Evolutionary conservation across 2,113 vertebrate species (phyloP).

Genomic region (Otus sunia): DNA sequence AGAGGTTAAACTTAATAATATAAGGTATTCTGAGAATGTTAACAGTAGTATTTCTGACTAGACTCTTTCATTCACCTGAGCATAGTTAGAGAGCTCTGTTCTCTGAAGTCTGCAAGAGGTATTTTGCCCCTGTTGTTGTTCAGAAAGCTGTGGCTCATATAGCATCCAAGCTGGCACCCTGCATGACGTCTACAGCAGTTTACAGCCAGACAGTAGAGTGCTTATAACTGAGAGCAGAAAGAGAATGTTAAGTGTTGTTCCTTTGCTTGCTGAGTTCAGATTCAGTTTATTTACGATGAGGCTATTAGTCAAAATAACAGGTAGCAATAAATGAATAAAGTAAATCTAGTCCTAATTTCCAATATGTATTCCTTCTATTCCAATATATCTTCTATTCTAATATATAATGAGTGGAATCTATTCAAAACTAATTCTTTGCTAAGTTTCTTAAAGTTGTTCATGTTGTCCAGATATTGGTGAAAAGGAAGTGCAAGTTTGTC

Average conservation of each 20-base stretch:
- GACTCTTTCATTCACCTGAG: background rate
- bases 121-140: background rate
- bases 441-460: background rate
- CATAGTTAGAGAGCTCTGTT: background rate
- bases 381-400: too few species aligned
- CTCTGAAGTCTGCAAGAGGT: background rate
- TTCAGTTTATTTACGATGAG: background rate
- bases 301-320: background rate
- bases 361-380: too few species aligned
- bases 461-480: background rate
- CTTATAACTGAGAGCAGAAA: background rate
- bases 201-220: background rate
- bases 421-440: background rate
- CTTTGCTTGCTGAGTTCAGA: background rate
- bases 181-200: background rate
- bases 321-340: background rate
- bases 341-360: background rate
- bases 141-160: background rate
- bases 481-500: background rate
- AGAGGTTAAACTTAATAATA: background rate
- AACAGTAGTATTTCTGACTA: background rate
- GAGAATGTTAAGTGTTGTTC: background rate
- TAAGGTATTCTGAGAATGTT: background rate
- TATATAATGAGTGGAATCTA: background rate
- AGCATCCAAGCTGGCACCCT: background rate